These are phyloP conservation scores for Smutsia temminckii DNA, from an alignment of 2,797 vertebrate species.

Conservation along the genomic window DNA sequence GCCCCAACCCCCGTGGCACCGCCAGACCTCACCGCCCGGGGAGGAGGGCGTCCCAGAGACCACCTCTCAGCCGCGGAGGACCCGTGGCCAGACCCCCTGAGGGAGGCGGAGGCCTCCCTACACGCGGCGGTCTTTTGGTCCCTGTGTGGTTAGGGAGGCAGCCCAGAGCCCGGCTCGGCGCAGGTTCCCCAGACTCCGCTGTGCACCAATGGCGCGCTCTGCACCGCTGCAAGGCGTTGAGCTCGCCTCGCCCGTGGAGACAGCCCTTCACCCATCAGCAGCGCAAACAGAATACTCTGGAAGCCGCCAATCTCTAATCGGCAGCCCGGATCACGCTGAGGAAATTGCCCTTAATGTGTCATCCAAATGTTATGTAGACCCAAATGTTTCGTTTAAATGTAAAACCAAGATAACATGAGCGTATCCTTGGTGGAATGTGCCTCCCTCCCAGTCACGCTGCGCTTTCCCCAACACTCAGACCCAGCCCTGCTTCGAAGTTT, in stretches of 20 bases:
- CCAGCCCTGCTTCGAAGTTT: constrained; percentile 24
- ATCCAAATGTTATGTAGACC: constrained; percentile 57
- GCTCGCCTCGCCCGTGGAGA: background rate
- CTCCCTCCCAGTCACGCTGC: background rate
- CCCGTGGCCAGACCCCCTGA: too few species aligned
- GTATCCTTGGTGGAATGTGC: background rate
- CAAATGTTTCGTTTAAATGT: constrained; percentile 63
- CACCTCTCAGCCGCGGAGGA: too few species aligned
- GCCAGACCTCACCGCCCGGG: too few species aligned
- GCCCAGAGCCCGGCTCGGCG: background rate
- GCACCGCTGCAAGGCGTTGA: constrained; percentile 6
- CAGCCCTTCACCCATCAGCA: constrained; percentile 33
- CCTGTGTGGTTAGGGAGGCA: background rate
- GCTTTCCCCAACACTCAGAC: constrained; percentile 34
- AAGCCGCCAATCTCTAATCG: constrained; percentile 38
- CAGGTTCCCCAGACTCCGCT: background rate
- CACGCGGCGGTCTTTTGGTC: background rate
- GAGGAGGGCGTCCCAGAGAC: too few species aligned
- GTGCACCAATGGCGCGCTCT: background rate
- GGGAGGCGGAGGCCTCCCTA: too few species aligned
- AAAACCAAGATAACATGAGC: constrained; percentile 56
- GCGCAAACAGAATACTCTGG: constrained; percentile 45
- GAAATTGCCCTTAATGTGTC: constrained; percentile 64
- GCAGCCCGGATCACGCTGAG: background rate
- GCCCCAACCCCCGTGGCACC: too few species aligned